A percentile compares a stretch with the other conserved stretches of the same genome.
Conservation (phyloP, 2,113 vertebrate species). For the Heptranchias perlo region DNA sequence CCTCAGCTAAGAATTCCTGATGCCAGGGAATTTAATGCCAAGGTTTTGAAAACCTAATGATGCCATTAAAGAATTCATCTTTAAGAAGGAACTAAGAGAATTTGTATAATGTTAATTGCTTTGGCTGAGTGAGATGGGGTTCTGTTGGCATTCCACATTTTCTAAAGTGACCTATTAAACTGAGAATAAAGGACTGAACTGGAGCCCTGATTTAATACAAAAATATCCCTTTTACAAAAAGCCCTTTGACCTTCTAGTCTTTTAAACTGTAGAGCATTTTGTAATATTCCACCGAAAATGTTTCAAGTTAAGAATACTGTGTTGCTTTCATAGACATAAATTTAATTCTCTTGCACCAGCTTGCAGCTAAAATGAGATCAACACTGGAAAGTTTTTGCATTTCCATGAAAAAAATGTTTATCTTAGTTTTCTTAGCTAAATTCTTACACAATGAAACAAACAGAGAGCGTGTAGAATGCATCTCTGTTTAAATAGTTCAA, state of each 20-base stretch:
- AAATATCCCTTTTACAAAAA: constrained; percentile 42
- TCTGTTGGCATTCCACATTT: constrained; percentile 40
- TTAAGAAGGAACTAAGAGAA: constrained; percentile 44
- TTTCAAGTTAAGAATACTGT: neutral
- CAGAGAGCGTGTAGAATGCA: neutral
- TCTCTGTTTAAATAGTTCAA: neutral
- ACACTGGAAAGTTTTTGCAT: too few species aligned
- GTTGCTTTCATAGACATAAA: neutral
- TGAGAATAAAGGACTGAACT: constrained; percentile 38
- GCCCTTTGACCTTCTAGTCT: constrained; percentile 8
- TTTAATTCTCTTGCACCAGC: neutral
- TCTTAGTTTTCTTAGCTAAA: neutral
- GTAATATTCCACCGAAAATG: constrained; percentile 1
- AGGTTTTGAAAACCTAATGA: constrained; percentile 48
- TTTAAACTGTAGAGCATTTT: neutral
- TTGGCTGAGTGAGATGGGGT: constrained; percentile 45
- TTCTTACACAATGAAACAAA: neutral
- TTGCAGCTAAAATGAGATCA: neutral
- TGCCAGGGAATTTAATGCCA: constrained; percentile 45
- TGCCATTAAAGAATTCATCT: constrained; percentile 42
- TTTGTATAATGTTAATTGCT: constrained; percentile 49
- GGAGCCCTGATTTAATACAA: constrained; percentile 43
- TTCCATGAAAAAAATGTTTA: neutral
- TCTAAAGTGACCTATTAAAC: constrained; percentile 40
- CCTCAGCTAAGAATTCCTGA: constrained; percentile 50